phyloP scores from a whole-genome alignment of 2,888 invertebrate species.

The Agrochola circellaris region DNA sequence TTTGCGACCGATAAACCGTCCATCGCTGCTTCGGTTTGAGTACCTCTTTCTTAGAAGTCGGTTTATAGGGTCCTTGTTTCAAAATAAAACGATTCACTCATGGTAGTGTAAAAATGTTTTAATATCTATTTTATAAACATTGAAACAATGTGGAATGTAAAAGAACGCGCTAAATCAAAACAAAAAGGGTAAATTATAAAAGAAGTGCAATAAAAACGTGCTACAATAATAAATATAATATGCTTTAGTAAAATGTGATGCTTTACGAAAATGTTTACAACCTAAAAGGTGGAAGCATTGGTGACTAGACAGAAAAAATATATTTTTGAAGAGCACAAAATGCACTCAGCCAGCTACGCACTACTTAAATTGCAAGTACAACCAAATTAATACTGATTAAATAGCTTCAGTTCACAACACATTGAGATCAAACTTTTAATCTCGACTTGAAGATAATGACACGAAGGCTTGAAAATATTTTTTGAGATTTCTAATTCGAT shows the following conservation, averaged over 20 bases:
- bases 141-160: slow-evolving; percentile 84
- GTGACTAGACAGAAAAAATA: slow-evolving; percentile 84
- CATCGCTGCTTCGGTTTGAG: no score
- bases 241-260: slow-evolving; percentile 80
- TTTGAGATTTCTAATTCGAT: slow-evolving; percentile 2
- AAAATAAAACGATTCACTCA: slow-evolving; percentile 51
- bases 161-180: slow-evolving; percentile 68
- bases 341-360: slow-evolving; percentile 59
- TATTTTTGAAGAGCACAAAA: slow-evolving; percentile 71
- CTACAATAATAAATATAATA: slow-evolving; percentile 61
- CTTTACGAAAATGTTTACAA: slow-evolving; percentile 65
- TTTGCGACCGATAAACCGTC: background rate
- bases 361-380: slow-evolving; percentile 35
- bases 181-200: slow-evolving; percentile 67
- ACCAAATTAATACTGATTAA: slow-evolving; percentile 62
- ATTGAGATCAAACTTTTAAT: slow-evolving; percentile 36
- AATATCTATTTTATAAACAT: slow-evolving; percentile 77
- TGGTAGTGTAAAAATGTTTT: slow-evolving; percentile 77
- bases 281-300: slow-evolving; percentile 79
- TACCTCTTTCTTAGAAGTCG: background rate
- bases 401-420: slow-evolving; percentile 49
- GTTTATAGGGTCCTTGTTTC: background rate
- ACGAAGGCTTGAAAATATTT: slow-evolving; percentile 4
- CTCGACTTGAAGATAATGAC: slow-evolving; percentile 12
- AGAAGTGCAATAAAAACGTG: slow-evolving; percentile 78